phyloP scores from a whole-genome alignment of 1,140 invertebrate genomes.

The Drosophila bifasciata region DNA sequence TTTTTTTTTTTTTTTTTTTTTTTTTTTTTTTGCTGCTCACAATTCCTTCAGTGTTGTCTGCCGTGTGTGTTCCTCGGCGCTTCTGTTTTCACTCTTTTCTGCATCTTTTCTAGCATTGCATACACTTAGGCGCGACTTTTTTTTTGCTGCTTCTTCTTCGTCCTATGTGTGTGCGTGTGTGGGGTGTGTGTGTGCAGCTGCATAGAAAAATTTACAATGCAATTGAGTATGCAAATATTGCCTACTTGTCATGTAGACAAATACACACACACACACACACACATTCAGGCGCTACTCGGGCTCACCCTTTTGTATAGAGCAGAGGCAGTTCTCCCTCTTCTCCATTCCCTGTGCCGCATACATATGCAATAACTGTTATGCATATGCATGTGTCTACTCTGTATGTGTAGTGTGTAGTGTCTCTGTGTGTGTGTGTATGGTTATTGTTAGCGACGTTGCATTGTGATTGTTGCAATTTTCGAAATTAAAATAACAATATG shows the following conservation, averaged over 20 bases:
- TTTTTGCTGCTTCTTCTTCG: conserved; percentile 17
- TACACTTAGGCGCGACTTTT: conserved; percentile 77
- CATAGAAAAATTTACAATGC: conserved; percentile 83
- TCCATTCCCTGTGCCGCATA: conserved; percentile 6
- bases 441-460: conserved; percentile 66
- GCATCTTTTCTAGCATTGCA: conserved; percentile 73
- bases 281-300: conserved; percentile 31
- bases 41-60: conserved; percentile 74
- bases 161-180: conserved; percentile 12
- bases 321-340: neutral
- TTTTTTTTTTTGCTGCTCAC: conserved; percentile 68
- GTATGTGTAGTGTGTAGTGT: conserved; percentile 11
- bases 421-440: conserved; percentile 46
- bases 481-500: conserved; percentile 80
- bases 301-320: neutral
- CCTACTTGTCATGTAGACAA: conserved; percentile 81
- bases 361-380: conserved; percentile 21
- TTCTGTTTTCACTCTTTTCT: conserved; percentile 35
- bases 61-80: conserved; percentile 33
- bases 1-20: too few species aligned
- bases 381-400: conserved; percentile 30
- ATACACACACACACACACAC: too few species aligned
- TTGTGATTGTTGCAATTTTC: conserved; percentile 79
- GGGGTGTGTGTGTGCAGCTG: conserved; percentile 25
- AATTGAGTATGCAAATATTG: conserved; percentile 83